Evolutionary conservation across 1,140 invertebrate genomes (phyloP), one percentile per base, ranked within the genome.

Genomic region (Drosophila parabipectinata): DNA sequence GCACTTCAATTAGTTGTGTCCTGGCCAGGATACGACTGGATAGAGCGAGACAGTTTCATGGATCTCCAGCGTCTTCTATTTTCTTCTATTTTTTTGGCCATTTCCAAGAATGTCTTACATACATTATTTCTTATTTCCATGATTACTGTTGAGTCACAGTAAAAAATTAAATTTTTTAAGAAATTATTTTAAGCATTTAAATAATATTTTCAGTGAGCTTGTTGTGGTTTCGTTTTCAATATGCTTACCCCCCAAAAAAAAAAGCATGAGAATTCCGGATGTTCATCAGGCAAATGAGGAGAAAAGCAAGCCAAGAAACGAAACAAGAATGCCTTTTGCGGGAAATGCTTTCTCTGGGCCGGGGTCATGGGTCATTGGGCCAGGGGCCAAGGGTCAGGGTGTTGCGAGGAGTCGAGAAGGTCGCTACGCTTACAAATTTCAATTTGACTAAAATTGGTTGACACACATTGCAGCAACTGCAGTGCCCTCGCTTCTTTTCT

Each of bases 391-490:
- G 8, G 32, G 32, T 34, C 10, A 10, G 32, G 32, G 8, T 37
- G 34, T 37, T 59, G 26, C 53, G 34, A 32, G 8, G 61, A 57
- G 37, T 32, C 47, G 48, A 53, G 73, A 77, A 85, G 82, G 81
- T 82, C 69, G 72, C 50, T 64, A 24, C 56, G 69, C 69, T 77
- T 78, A 78, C 78, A 85, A 69, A 88, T 87, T 87, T 82, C 79
- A 88, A 88, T 88, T 87, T 78, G 57, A 74, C 79, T 82, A 88
- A 87, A 85, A 87, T 87, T 87, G 78, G 82, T 87, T 85, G 82
- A 87, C 79, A 88, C 64, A 87, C 79, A 88, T 87, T 85, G 74
- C 69, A 58, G 30, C 59, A 44, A 88, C 85, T 82, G 74, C 76
- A 68, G n/a, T 58, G 39, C 52, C 53, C 45, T 48, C 53, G 18